Evolutionary conservation across 2,888 invertebrate genomes (phyloP), one percentile per base, ranked within the genome.

Genomic region (Philaethria dido): DNA sequence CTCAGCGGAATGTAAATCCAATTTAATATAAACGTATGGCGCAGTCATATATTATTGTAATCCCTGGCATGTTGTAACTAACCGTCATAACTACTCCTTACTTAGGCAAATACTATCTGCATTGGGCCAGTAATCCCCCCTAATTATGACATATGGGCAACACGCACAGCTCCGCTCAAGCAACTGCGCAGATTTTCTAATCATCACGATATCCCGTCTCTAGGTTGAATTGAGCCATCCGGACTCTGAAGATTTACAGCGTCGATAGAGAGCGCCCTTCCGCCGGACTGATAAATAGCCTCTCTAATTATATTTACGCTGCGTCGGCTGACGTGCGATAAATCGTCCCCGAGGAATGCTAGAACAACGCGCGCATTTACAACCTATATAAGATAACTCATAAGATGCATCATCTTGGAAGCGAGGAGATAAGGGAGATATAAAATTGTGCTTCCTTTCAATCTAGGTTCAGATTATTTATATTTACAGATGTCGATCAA

Each of bases 281-380:
- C 89, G 86, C 84, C 83, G 86, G 77, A 77, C 88, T 90, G 90
- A 92, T 89, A 90, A 89, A 92, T 91, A 85, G 88, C 87, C 85
- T 80, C 87, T 90, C 87, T 92, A 91, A 92, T 92, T 92, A 92
- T 92, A 92, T 91, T 92, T 91, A 92, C 91, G 88, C 88, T 85
- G 89, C 86, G 87, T 85, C 88, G 82, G 82, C 78, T 85, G 87
- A 83, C 85, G 81, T 80, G 82, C 86, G 80, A 89, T 92, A 91
- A 90, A 91, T 92, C 84, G 83, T 74, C 79, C 72, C 71, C 69
- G 72, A 74, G 84, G 88, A 85, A 88, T 89, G 87, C 80, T 78
- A 82, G 86, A 85, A 86, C 87, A 90, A 85, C 87, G 84, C 80
- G 74, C 74, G 77, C 81, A 80, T 82, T 81, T 82, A 85, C 80